These are phyloP conservation scores for Periphyllus acericola DNA, from an alignment of 2,888 invertebrate genomes.

Conservation along the genomic window DNA sequence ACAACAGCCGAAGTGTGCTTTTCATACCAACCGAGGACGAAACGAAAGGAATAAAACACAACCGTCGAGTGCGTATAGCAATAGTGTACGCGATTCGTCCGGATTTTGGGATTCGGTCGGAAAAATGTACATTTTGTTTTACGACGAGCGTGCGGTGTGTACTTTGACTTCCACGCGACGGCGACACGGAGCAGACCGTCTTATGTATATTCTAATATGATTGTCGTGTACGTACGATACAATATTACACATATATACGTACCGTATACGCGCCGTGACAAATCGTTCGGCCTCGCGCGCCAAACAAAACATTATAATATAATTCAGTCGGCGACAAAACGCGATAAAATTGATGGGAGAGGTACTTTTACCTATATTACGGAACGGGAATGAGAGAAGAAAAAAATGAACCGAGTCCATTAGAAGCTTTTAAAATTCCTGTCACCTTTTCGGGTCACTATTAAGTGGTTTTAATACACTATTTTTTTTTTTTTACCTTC, in stretches of 20 bases:
- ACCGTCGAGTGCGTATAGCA: no score
- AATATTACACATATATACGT: neutral
- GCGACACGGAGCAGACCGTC: neutral
- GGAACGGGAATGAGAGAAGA: constrained; percentile 16
- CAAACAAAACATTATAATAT: constrained; percentile 55
- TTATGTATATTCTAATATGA: neutral
- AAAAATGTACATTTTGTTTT: no score
- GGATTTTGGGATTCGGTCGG: no score
- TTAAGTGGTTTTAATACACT: constrained; percentile 59
- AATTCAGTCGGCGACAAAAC: constrained; percentile 61
- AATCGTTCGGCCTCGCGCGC: constrained; percentile 48
- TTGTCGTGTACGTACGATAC: neutral
- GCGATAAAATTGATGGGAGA: constrained; percentile 51
- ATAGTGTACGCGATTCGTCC: no score
- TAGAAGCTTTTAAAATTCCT: constrained; percentile 64
- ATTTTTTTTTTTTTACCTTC: constrained; percentile 33
- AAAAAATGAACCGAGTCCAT: constrained; percentile 60
- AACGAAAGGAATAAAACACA: neutral
- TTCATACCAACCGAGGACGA: no score
- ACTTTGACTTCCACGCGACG: neutral
- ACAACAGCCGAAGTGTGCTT: neutral
- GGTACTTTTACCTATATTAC: neutral
- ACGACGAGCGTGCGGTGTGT: neutral
- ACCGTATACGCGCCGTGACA: neutral
- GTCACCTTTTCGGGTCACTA: constrained; percentile 63